Evolutionary conservation across 2,888 invertebrate species (phyloP).

Genomic region (Hylaea fasciaria): DNA sequence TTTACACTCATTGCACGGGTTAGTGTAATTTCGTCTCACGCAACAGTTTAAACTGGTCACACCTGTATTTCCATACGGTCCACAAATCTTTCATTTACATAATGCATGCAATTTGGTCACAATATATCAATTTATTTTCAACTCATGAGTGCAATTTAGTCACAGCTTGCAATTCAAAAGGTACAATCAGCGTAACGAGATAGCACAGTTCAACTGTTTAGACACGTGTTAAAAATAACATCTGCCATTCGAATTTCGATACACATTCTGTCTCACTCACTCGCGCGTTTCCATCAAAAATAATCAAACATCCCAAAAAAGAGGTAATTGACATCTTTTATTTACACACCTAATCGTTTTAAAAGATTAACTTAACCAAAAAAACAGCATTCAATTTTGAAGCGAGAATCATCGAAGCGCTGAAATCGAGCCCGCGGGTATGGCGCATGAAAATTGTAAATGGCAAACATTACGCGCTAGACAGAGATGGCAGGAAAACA

Average conservation of each 20-base stretch:
- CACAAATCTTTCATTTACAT: too few species aligned
- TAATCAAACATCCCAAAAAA: constrained; percentile 4
- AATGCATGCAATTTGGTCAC: too few species aligned
- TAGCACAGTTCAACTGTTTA: too few species aligned
- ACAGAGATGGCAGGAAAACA: constrained; percentile 32
- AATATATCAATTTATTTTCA: too few species aligned
- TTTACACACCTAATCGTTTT: constrained; percentile 15
- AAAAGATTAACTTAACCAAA: constrained; percentile 20
- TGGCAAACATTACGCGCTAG: constrained; percentile 42
- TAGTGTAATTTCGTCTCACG: too few species aligned
- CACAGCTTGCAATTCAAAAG: too few species aligned
- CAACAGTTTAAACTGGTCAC: too few species aligned
- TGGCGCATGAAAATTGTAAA: constrained; percentile 20
- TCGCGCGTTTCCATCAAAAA: neutral
- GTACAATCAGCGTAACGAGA: too few species aligned
- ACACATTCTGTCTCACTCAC: neutral
- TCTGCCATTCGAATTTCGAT: neutral
- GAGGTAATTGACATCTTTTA: constrained; percentile 8
- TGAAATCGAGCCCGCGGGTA: constrained; percentile 19
- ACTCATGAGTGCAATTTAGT: too few species aligned
- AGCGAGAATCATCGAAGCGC: constrained; percentile 16
- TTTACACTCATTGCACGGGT: too few species aligned
- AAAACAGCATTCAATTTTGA: constrained; percentile 14
- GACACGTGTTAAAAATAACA: neutral
- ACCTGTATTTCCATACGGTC: too few species aligned